Base-by-base conservation (phyloP, 2,888 invertebrate species). In the Acrocyrtus sp. region DNA sequence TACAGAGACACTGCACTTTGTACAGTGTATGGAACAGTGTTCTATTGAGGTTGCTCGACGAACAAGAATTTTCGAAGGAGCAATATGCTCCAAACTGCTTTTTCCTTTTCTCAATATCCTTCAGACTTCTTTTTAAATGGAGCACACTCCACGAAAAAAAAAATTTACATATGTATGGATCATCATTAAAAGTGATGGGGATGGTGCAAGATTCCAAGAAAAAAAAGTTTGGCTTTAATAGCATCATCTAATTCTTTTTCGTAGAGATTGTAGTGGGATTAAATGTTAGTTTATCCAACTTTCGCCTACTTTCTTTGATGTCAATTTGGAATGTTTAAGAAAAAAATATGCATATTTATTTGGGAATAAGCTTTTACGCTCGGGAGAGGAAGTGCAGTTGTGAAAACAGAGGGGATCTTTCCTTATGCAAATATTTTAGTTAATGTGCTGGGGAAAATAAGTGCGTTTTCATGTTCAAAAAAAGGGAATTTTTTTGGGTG, bases 151-250 rank as follows among this genome's bases (percentile, higher is more conserved):
- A 5, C 19, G n/a, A 15, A n/a, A n/a, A n/a, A 45, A 66, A 41
- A 29, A 50, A 61, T 69, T 69, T 69, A 51, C 69, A 69, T 69
- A 53, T 69, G 60, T 69, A 69, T 69, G 61, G 69, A 61, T 69
- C 54, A 54, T 69, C 69, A 69, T 61, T 69, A 54, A 53, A 69
- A 69, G 51, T 34, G 27, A 68, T 43, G 47, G 60, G 45, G 47
- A 60, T 60, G 48, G 47, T 48, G 48, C 27, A 47, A 60, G 48
- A 22, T 21, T 22, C n/a, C 12, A 27, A 50, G 4, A 50, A 12
- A 17, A 22, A 50, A 15, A 53, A 53, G 6, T 34, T 12, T 34
- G 5, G 6, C 34, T 34, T 34, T 34, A 34, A 34, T 34, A 34
- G 34, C 34, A 34, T 34, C 34, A 34, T 12, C 34, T 34, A 34